Evolutionary conservation across 2,797 vertebrate species (phyloP).

Genomic region (Lepilemur ruficaudatus): DNA sequence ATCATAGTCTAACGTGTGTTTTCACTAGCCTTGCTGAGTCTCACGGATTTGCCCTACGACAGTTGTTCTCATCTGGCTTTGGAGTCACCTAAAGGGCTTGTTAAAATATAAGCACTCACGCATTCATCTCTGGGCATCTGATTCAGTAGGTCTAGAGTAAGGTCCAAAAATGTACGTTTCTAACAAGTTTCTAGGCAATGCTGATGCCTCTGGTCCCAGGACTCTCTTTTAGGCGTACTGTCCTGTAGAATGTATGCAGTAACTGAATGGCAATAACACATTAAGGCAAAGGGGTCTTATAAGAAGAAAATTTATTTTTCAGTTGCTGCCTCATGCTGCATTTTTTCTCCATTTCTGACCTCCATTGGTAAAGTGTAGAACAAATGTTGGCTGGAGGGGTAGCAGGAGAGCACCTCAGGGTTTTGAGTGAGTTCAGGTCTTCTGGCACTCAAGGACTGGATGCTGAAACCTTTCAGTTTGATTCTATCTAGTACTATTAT

Average conservation of each 20-base stretch:
- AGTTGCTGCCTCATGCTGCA: not conserved
- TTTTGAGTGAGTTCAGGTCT: slow-evolving; percentile 27
- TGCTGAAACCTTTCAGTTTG: not conserved
- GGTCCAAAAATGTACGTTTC: not conserved
- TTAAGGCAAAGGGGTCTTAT: not conserved
- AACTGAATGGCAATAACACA: not conserved
- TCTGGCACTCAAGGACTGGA: not conserved
- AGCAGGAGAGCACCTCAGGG: not conserved
- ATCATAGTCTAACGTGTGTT: not conserved
- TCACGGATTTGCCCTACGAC: not conserved
- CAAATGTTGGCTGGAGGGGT: not conserved
- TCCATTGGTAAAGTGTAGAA: not conserved
- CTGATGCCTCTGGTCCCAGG: not conserved
- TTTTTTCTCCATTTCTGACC: slow-evolving; percentile 6
- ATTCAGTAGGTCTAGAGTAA: not conserved
- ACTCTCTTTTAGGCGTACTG: not conserved
- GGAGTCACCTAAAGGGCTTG: not conserved
- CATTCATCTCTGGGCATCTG: not conserved
- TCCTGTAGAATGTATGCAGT: not conserved
- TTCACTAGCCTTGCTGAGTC: not conserved
- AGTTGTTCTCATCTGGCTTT: not conserved
- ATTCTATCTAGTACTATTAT: not conserved
- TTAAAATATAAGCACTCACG: not conserved
- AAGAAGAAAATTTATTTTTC: not conserved
- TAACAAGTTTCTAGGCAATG: not conserved